Evolutionary conservation across 2,113 vertebrate genomes (phyloP), one percentile per base, ranked within the genome.

Genomic region (Naja naja): DNA sequence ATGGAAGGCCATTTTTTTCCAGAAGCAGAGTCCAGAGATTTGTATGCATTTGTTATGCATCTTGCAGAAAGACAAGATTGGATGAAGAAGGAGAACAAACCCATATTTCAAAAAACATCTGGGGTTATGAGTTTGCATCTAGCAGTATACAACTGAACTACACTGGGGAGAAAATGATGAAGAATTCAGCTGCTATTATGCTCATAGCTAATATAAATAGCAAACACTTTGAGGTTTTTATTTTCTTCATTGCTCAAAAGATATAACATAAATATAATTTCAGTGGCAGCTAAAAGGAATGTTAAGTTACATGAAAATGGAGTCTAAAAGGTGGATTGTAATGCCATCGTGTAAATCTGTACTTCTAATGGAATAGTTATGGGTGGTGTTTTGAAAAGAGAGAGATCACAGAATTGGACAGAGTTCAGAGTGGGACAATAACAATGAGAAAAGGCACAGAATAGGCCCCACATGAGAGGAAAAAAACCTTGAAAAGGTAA

Each of bases 21-120:
- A 94, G 93, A 95, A 91, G 69, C 1, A 91, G 27, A 94, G 60
- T 90, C 92, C 43, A 56, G 94, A 97, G 95, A 95, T 96, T 95
- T 96, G 60, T 93, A 85, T 94, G 85, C 81, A 95, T 95, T 53
- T 94, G 60, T 94, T 95, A 93, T 93, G 88, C 90, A 74, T 22
- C 34, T 95, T 95, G 87, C 89, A 90, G 93, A 95, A 95, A 93
- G 88, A 10, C 12, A 47, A 39, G 10, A 20, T 64, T 86, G 27
- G 85, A 85, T 25, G 34, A 49, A 54, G 43, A 14, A 34, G 16
- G 47, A 34, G 47, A 25, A 7, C 14, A 23, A 90, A 16, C 2
- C 25, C 89, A 55, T 89, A 47, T 89, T 89, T 53, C 74, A 81
- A 87, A 93, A 94, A 96, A 90, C 88, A 90, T 74, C 64, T 89